phyloP scores from a whole-genome alignment of 2,888 invertebrate genomes.

The Drosophila emarginata region DNA sequence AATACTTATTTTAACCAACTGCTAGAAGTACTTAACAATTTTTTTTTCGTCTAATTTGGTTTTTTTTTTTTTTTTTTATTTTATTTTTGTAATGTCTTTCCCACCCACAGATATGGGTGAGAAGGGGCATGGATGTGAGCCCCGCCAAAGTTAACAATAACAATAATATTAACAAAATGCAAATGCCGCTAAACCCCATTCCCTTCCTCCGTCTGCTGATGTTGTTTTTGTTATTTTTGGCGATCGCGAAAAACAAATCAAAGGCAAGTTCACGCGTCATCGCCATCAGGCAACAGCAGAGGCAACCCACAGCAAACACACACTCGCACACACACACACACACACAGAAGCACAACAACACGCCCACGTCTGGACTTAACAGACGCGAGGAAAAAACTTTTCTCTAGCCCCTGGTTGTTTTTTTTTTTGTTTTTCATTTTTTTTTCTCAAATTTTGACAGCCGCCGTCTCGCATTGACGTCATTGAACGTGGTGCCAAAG shows the following conservation, averaged over 20 bases:
- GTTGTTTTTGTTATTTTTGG: conserved; percentile 61
- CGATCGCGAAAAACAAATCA: conserved; percentile 64
- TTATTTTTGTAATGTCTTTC: too few species aligned
- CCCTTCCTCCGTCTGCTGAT: background rate
- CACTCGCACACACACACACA: conserved; percentile 1
- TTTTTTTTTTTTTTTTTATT: too few species aligned
- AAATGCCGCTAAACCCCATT: conserved; percentile 22
- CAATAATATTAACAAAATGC: conserved; percentile 48
- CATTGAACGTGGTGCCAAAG: conserved; percentile 71
- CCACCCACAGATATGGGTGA: too few species aligned
- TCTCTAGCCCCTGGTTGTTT: conserved; percentile 6
- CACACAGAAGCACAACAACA: conserved; percentile 25
- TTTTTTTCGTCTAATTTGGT: conserved; percentile 7
- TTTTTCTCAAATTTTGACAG: conserved; percentile 49
- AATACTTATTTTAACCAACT: background rate
- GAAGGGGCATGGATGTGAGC: too few species aligned
- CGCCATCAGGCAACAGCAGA: conserved; percentile 42
- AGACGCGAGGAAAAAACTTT: conserved; percentile 33
- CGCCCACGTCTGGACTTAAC: conserved; percentile 55
- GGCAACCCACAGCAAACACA: conserved; percentile 29
- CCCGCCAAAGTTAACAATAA: too few species aligned
- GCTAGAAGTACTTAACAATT: too few species aligned
- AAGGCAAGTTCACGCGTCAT: conserved; percentile 77
- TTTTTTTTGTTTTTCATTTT: background rate
- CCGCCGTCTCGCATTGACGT: conserved; percentile 67